A percentile compares a stretch with the other conserved stretches of the same genome.
Evolutionary conservation across 2,113 vertebrate species (phyloP).

Genomic region (Anoplopoma fimbria): DNA sequence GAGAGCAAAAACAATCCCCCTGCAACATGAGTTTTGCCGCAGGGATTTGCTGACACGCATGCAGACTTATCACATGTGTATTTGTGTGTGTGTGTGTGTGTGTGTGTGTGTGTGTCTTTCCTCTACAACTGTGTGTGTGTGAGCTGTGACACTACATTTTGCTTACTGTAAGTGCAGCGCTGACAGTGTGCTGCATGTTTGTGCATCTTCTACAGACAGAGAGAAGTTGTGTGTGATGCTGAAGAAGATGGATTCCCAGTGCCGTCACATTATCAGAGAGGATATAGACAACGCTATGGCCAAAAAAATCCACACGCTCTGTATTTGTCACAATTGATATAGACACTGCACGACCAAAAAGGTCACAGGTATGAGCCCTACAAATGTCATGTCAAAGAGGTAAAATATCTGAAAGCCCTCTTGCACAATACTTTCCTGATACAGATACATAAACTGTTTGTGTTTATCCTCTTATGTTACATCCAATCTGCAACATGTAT

Average conservation of each 20-base stretch:
- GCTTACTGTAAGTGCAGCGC: not conserved
- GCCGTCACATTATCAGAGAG: not conserved
- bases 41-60: constrained; percentile 68
- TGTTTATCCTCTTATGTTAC: not conserved
- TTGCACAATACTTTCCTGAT: not conserved
- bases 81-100: constrained; percentile 17
- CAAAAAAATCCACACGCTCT: not conserved
- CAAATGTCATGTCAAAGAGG: not conserved
- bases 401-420: not conserved
- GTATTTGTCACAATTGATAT: not conserved
- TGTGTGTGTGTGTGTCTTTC: constrained; percentile 15
- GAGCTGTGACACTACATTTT: not conserved
- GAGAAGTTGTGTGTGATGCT: not conserved
- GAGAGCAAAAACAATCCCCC: constrained; percentile 52
- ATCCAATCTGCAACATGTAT: constrained; percentile 27
- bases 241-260: not conserved
- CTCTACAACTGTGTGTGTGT: no score
- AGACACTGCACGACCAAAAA: not conserved
- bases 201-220: not conserved
- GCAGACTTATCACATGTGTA: constrained; percentile 23
- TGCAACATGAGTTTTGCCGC: constrained; percentile 53
- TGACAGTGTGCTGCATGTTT: not conserved
- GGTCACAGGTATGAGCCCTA: not conserved
- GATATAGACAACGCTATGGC: not conserved
- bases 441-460: constrained; percentile 5